Evolutionary conservation across 1,140 invertebrate species (phyloP).

Genomic region (Drosophila neocordata): DNA sequence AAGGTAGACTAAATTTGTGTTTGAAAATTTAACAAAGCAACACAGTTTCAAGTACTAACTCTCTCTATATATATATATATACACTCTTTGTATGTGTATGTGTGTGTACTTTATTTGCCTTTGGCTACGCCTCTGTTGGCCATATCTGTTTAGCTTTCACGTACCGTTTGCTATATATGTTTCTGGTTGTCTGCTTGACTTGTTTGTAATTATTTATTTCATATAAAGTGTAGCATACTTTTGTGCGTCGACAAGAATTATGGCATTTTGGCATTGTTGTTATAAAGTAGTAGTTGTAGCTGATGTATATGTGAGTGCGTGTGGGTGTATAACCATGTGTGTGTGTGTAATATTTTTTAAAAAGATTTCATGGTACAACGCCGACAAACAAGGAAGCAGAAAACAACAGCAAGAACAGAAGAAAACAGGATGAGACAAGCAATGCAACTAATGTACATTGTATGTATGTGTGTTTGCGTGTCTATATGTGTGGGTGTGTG

Average conservation of each 20-base stretch:
- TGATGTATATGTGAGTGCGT: slow-evolving; percentile 3
- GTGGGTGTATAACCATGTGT: slow-evolving; percentile 7
- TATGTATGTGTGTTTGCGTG: slow-evolving; percentile 12
- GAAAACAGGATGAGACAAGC: slow-evolving; percentile 49
- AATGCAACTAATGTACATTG: slow-evolving; percentile 52
- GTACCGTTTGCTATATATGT: slow-evolving; percentile 35
- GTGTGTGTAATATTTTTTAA: slow-evolving; percentile 59
- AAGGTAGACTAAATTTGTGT: too few species aligned
- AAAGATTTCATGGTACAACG: slow-evolving; percentile 76
- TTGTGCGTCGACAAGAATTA: slow-evolving; percentile 75
- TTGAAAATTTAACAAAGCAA: too few species aligned
- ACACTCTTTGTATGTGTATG: too few species aligned
- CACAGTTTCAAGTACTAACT: too few species aligned
- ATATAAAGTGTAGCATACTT: slow-evolving; percentile 67
- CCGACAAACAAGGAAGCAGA: slow-evolving; percentile 28
- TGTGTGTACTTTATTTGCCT: not conserved
- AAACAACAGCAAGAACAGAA: slow-evolving; percentile 46
- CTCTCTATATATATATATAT: too few species aligned
- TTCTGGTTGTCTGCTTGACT: slow-evolving; percentile 66
- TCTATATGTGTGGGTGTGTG: slow-evolving; percentile 22
- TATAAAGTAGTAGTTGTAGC: slow-evolving; percentile 29
- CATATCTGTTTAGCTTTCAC: slow-evolving; percentile 26
- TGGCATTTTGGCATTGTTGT: slow-evolving; percentile 70
- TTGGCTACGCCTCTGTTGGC: not conserved
- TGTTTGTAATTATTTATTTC: slow-evolving; percentile 79